phyloP scores from a whole-genome alignment of 2,888 invertebrate genomes.

The Seladonia tumulorum region DNA sequence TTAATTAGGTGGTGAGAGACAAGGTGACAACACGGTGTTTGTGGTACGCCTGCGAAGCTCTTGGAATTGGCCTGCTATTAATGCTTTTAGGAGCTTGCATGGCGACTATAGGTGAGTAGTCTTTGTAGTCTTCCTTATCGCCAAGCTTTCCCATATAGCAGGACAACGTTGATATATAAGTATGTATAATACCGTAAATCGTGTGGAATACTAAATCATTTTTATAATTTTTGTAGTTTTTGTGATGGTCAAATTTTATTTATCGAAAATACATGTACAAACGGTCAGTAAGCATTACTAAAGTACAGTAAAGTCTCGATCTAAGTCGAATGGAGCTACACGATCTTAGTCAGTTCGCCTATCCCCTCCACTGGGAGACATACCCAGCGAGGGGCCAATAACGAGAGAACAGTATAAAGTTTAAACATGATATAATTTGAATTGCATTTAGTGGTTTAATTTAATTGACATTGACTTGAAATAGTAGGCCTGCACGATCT shows the following conservation, averaged over 20 bases:
- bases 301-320: neutral
- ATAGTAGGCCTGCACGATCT: too few relatives aligned
- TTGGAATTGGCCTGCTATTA: conserved; percentile 93
- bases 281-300: neutral
- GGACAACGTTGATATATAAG: neutral
- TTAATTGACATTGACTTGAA: too few relatives aligned
- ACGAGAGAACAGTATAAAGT: too few relatives aligned
- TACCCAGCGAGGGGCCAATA: too few relatives aligned
- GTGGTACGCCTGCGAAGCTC: conserved; percentile 97
- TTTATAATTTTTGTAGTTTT: neutral
- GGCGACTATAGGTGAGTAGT: conserved; percentile 93
- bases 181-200: neutral
- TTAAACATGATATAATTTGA: too few relatives aligned
- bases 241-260: neutral
- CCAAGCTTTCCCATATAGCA: neutral
- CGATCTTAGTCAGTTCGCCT: too few relatives aligned
- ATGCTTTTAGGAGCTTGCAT: conserved; percentile 96
- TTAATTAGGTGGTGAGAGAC: conserved; percentile 90
- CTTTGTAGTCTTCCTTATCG: neutral
- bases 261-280: neutral
- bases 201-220: neutral
- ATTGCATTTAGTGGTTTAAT: too few relatives aligned
- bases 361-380: too few relatives aligned
- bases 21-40: conserved; percentile 95
- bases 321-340: too few relatives aligned